These are phyloP conservation scores for Calephelis nemesis DNA, from an alignment of 1,140 invertebrate species.

Conservation along the genomic window DNA sequence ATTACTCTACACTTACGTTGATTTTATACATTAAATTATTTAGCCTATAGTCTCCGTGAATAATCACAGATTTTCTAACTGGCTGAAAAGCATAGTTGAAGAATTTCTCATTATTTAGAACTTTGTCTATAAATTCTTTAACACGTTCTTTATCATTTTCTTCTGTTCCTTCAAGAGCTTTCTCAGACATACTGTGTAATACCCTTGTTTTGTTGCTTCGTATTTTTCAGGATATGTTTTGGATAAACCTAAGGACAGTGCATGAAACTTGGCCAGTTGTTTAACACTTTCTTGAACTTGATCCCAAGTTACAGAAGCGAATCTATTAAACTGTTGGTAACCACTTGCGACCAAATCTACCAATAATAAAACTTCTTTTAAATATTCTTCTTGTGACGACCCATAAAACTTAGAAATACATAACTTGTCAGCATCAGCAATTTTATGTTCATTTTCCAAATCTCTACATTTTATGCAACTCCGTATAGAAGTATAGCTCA, in stretches of 20 bases:
- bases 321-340: conserved; percentile 42
- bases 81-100: conserved; percentile 20
- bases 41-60: conserved; percentile 48
- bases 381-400: conserved; percentile 27
- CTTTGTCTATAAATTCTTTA: background rate
- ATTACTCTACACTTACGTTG: conserved; percentile 33
- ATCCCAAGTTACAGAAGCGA: conserved; percentile 47
- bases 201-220: conserved; percentile 18
- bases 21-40: conserved; percentile 47
- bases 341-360: conserved; percentile 46
- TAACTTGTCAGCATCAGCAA: conserved; percentile 37
- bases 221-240: conserved; percentile 41
- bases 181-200: conserved; percentile 24
- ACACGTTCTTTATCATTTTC: conserved; percentile 20
- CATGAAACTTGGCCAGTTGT: conserved; percentile 52
- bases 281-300: conserved; percentile 42
- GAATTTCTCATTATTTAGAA: conserved; percentile 31
- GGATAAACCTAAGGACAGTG: conserved; percentile 44
- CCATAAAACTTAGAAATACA: conserved; percentile 47
- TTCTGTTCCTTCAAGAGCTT: conserved; percentile 26
- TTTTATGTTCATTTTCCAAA: conserved; percentile 39
- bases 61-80: conserved; percentile 33
- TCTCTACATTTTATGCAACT: conserved; percentile 38
- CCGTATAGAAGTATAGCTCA: conserved; percentile 48
- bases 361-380: conserved; percentile 49